Evolutionary conservation across 2,888 invertebrate genomes (phyloP), one percentile per base, ranked within the genome.

Genomic region (Hydraecia micacea): DNA sequence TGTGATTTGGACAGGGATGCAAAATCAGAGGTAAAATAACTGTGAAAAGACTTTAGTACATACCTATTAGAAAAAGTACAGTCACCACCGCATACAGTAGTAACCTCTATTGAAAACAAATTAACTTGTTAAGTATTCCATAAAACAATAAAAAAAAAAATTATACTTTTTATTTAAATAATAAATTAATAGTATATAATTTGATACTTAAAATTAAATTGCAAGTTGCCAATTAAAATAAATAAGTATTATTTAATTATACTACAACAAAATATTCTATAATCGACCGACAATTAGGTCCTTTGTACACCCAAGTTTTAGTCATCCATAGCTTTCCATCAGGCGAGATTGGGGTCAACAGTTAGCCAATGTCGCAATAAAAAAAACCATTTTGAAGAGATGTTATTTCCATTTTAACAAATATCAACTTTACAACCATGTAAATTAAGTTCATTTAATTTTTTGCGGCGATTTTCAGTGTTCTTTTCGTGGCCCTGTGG

Each of bases 131-230:
- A n/a, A n/a, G n/a, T 52, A 18, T 25, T 32, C 6, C 18, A n/a
- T n/a, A 13, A 66, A 72, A 18, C 25, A 66, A 73, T 21, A 52
- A 52, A 18, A 52, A 52, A 52, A 9, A 55, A 36, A 11, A n/a
- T 55, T 1, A n/a, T 55, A 70, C n/a, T 25, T 58, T 55, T 70
- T 58, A 32, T 42, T 32, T 58, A 32, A 46, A 46, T 7, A 28
- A 8, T 13, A 25, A 18, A 25, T 25, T 28, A 18, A 25, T 5
- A 21, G 9, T 46, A 58, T 15, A 60, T 60, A 32, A n/a, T 25
- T 32, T 21, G 8, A 69, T 5, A 13, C 32, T n/a, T 75, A 75
- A 42, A 74, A 69, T 39, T 25, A 28, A 42, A 73, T 55, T 36
- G 21, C 60, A 42, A 39, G 2, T 8, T 42, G 21, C 8, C 13